Evolutionary conservation across 1,140 invertebrate genomes (phyloP), one percentile per base, ranked within the genome.

Genomic region (Ganaspis sp.): DNA sequence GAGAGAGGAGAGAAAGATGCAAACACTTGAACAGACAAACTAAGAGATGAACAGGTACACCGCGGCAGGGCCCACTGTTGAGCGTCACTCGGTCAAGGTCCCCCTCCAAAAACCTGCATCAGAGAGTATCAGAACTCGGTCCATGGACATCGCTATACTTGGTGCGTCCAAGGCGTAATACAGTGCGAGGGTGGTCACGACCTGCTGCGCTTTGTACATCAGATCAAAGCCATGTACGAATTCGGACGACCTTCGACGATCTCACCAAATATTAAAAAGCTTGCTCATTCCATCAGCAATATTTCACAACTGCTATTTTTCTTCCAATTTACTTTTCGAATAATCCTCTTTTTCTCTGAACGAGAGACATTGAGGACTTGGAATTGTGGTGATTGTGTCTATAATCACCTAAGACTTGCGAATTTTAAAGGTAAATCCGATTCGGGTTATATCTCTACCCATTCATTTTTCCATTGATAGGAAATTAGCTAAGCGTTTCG

Each of bases 1-100:
- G 40, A 72, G 76, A 74, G 75, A 72, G 73, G 69, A 72, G 54
- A 38, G 49, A 19, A 37, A 49, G 37, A 11, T 23, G 45, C 17
- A 34, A n/a, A 45, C 73, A 78, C 74, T 40, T 72, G 71, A 75
- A 75, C 70, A 49, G 45, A 49, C 45, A 17, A 9, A 17, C n/a
- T 17, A 0, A 58, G 54, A 26, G 21, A 58, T 72, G 73, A 72
- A 72, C 81, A 76, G 79, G 71, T 82, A 75, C 74, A 76, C 69
- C 49, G 17, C 45, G 76, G 58, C 64, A 49, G 29, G 38, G 53
- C 29, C 45, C 53, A 17, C 70, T 82, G 82, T 76, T 73, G 82
- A 82, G 83, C 84, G 81, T 84, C 87, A 89, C 87, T 89, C 87
- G 88, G 88, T 89, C 88, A 89, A 89, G 88, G 88, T 87, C 77